phyloP scores from a whole-genome alignment of 2,888 invertebrate species.

The Stenodema calcarata region DNA sequence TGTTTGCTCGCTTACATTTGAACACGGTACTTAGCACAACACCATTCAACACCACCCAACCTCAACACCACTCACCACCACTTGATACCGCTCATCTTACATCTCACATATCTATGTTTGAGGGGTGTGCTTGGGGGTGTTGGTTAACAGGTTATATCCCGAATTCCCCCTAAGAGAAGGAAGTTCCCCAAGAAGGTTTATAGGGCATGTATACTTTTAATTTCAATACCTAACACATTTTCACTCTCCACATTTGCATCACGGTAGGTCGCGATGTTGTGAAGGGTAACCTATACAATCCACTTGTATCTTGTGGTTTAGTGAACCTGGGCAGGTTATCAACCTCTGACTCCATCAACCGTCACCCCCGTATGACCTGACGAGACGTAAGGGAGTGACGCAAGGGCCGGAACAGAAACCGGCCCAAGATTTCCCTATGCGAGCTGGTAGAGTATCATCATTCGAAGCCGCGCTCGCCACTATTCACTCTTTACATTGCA shows the following conservation, averaged over 20 bases:
- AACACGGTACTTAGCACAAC: too few relatives aligned
- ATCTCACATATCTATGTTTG: too few relatives aligned
- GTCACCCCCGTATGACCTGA: neutral
- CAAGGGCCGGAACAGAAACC: neutral
- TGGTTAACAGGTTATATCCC: too few relatives aligned
- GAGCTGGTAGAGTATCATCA: neutral
- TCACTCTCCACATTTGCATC: neutral
- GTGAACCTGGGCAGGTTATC: neutral
- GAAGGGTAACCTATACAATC: neutral
- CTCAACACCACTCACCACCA: too few relatives aligned
- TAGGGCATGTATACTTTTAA: too few relatives aligned
- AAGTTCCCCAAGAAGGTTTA: too few relatives aligned
- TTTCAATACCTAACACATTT: too few relatives aligned
- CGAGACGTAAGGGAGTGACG: neutral
- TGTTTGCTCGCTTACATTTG: too few relatives aligned
- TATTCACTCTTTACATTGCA: neutral
- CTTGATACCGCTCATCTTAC: too few relatives aligned
- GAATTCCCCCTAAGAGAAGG: too few relatives aligned
- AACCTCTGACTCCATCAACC: neutral
- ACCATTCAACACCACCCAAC: too few relatives aligned
- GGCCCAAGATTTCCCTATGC: neutral
- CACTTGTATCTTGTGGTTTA: neutral
- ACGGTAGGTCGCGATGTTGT: neutral
- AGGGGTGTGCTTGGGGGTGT: too few relatives aligned
- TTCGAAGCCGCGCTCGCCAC: neutral